phyloP scores from a whole-genome alignment of 2,888 invertebrate genomes.

The Orthosia incerta region DNA sequence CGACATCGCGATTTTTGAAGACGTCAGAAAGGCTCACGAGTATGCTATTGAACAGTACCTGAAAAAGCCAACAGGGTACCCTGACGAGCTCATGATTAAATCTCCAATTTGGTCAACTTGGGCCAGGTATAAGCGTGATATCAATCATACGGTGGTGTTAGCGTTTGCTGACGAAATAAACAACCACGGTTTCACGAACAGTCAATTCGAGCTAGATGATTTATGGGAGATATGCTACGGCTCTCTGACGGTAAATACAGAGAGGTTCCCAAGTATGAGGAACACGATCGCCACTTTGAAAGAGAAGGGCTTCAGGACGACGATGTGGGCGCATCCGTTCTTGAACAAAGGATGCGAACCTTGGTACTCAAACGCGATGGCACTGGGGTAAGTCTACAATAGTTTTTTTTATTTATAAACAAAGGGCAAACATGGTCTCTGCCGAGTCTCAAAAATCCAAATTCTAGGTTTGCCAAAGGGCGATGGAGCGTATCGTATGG shows the following conservation, averaged over 20 bases:
- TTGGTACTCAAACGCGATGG: constrained; percentile 84
- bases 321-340: constrained; percentile 93
- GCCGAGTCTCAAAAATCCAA: no score
- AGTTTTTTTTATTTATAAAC: background rate
- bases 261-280: constrained; percentile 90
- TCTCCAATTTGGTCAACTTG: constrained; percentile 93
- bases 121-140: constrained; percentile 90
- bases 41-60: constrained; percentile 91
- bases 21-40: constrained; percentile 91
- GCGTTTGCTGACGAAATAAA: constrained; percentile 89
- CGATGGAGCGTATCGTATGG: no score
- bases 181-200: constrained; percentile 86
- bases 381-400: constrained; percentile 81
- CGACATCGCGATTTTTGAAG: constrained; percentile 91
- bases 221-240: constrained; percentile 93
- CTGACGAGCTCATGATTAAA: constrained; percentile 89
- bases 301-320: constrained; percentile 89
- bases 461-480: no score
- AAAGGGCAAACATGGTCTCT: no score
- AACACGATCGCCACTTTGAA: constrained; percentile 83
- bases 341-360: constrained; percentile 91
- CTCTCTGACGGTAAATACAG: constrained; percentile 86
- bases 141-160: constrained; percentile 88
- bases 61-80: constrained; percentile 90
- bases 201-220: constrained; percentile 92